Evolutionary conservation across 2,888 invertebrate genomes (phyloP), one percentile per base, ranked within the genome.

Genomic region (Deladenus siricidicola): DNA sequence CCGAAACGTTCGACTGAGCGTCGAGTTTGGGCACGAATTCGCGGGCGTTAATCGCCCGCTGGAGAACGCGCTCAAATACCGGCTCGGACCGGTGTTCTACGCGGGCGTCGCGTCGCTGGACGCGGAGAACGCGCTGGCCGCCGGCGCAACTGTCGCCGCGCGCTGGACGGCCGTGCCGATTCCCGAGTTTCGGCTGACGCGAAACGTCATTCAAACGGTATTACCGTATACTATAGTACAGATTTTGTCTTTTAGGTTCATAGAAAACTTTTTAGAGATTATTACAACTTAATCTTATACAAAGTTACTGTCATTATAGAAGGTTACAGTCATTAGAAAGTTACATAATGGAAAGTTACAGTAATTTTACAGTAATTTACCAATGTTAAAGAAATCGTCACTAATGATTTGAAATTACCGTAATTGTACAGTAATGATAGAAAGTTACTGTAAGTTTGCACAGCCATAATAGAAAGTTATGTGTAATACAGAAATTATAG

Each of bases 41-140:
- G 26, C 30, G 19, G 50, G 50, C 26, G 24, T 14, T n/a, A 50
- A 50, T 26, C 19, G 24, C 19, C n/a, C n/a, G n/a, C n/a, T n/a
- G n/a, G n/a, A n/a, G n/a, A 53, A 53, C 39, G 17, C 30, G 10
- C 30, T 62, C 26, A 56, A 63, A 47, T 65, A 67, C 47, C 65
- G 65, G 23, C 30, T 65, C 8, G 65, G 65, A 8, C 65, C 65
- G 21, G 39, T 65, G 3, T 57, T 57, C 48, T 67, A 44, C 42
- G 43, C 56, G 26, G 58, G 66, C 44, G 26, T 62, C 21, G 23
- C 63, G 19, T 34, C 63, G 4, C 42, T 47, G 4, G 56, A 48
- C 19, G 24, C 28, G n/a, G 3, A 14, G n/a, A 57, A 53, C 23
- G n/a, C 4, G 24, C 24, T 62, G 17, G 30, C 28, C 8, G 19